These are phyloP conservation scores for Sipha maydis DNA, from an alignment of 2,888 invertebrate species.

Conservation along the genomic window DNA sequence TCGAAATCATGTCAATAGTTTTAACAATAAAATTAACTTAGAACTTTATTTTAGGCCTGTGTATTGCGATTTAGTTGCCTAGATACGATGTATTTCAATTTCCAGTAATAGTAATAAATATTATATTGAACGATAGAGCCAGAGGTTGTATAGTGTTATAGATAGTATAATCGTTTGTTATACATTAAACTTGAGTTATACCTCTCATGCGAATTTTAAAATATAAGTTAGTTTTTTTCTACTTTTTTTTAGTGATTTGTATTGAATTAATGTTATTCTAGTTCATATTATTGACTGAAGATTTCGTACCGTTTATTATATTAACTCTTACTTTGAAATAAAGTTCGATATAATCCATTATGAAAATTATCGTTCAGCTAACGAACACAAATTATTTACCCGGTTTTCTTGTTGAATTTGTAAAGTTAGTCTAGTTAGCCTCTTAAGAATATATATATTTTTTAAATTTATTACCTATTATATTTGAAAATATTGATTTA, in stretches of 20 bases:
- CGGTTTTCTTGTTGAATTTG: not conserved
- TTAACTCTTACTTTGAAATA: constrained; percentile 31
- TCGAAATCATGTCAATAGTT: not conserved
- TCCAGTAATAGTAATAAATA: constrained; percentile 39
- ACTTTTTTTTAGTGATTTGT: not conserved
- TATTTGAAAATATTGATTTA: no score
- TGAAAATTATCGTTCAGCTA: constrained; percentile 22
- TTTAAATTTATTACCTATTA: no score
- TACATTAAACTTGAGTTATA: constrained; percentile 52
- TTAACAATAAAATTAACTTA: constrained; percentile 10
- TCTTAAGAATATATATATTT: not conserved
- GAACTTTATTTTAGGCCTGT: constrained; percentile 28
- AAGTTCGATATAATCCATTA: not conserved
- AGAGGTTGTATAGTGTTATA: constrained; percentile 12
- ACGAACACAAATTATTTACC: constrained; percentile 5
- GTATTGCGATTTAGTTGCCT: constrained; percentile 49
- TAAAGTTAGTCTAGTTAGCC: not conserved
- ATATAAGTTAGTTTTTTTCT: not conserved
- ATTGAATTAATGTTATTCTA: not conserved
- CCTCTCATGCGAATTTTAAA: not conserved
- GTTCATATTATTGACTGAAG: not conserved
- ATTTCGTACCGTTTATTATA: not conserved
- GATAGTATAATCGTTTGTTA: constrained; percentile 31
- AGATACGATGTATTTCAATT: constrained; percentile 41
- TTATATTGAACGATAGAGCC: constrained; percentile 34